A percentile compares a stretch with the other conserved stretches of the same genome.
Evolutionary conservation across 2,113 vertebrate species (phyloP).

Genomic region (Parus major): DNA sequence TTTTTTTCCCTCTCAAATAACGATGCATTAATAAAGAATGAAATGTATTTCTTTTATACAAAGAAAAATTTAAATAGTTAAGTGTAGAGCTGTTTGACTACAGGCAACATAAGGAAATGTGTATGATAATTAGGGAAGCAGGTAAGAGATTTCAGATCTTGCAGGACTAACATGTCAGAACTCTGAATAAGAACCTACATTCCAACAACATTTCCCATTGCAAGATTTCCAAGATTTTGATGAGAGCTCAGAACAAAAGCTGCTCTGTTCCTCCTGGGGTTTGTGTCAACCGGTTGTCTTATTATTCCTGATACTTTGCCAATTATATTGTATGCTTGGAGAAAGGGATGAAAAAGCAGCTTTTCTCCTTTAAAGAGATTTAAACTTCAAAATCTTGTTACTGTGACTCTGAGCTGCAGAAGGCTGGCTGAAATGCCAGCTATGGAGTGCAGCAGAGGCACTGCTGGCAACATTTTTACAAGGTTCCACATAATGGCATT

Average conservation of each 20-base stretch:
- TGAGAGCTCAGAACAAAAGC: constrained; percentile 71
- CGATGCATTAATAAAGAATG: background rate
- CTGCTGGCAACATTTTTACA: constrained; percentile 4
- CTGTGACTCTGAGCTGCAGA: background rate
- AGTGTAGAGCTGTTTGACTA: background rate
- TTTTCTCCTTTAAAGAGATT: constrained; percentile 64
- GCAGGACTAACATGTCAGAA: constrained; percentile 31
- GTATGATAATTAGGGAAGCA: constrained; percentile 6
- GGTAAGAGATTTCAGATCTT: constrained; percentile 43
- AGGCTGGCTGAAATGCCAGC: background rate
- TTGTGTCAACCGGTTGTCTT: constrained; percentile 72
- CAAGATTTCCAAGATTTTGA: constrained; percentile 60
- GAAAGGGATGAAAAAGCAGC: constrained; percentile 63
- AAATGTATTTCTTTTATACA: background rate
- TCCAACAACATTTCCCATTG: constrained; percentile 61
- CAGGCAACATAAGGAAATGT: constrained; percentile 23
- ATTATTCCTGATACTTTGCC: constrained; percentile 75
- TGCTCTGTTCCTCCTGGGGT: constrained; percentile 67
- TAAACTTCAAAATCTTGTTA: constrained; percentile 43
- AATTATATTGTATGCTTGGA: constrained; percentile 71
- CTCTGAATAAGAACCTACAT: constrained; percentile 40
- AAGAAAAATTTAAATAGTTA: background rate
- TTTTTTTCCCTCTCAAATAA: background rate
- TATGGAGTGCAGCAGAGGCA: background rate
- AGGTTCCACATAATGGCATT: constrained; percentile 11